Conservation (phyloP, 2,797 vertebrate genomes). For the Coendou prehensilis region DNA sequence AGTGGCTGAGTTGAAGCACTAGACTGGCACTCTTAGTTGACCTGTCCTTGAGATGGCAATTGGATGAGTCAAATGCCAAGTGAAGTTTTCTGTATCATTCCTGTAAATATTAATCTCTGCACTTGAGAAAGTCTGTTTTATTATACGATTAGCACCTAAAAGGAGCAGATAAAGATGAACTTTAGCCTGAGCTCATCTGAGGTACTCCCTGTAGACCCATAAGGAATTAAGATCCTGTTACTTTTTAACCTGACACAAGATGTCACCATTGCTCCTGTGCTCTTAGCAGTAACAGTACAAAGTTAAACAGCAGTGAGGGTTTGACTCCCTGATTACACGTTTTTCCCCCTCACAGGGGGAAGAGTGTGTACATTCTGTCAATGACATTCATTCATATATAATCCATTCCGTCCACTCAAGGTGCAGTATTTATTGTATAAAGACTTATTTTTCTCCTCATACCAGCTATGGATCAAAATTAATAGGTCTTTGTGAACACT, state of each 20-base stretch:
- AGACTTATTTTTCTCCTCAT: background rate
- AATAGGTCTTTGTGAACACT: constrained; percentile 46
- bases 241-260: constrained; percentile 86
- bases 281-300: constrained; percentile 73
- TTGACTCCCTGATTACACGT: constrained; percentile 17
- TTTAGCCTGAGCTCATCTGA: constrained; percentile 9
- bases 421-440: constrained; percentile 54
- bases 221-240: constrained; percentile 81
- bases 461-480: constrained; percentile 54
- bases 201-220: constrained; percentile 54
- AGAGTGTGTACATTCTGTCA: background rate
- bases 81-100: constrained; percentile 22
- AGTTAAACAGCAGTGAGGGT: constrained; percentile 55
- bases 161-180: constrained; percentile 38
- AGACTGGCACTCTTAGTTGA: background rate
- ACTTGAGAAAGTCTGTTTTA: constrained; percentile 56
- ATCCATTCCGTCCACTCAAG: constrained; percentile 38
- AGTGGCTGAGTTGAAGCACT: constrained; percentile 46
- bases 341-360: background rate
- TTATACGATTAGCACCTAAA: constrained; percentile 49
- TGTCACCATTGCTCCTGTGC: constrained; percentile 86
- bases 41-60: constrained; percentile 37
- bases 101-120: background rate
- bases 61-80: constrained; percentile 54
- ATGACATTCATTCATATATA: constrained; percentile 11